Evolutionary conservation across 2,113 vertebrate genomes (phyloP).

Genomic region (Rafetus swinhoei): DNA sequence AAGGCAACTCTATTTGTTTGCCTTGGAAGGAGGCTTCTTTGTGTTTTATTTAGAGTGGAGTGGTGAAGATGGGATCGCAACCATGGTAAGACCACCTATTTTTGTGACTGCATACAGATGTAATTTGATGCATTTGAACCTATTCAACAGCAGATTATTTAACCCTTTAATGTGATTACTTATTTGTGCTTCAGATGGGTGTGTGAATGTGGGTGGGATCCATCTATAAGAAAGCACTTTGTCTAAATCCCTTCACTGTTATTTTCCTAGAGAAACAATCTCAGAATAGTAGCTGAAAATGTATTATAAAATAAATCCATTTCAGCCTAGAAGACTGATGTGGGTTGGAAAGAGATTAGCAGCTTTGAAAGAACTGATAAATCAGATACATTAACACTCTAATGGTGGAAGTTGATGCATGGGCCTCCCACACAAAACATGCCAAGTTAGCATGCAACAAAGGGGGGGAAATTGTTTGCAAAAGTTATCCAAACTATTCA

Average conservation of each 20-base stretch:
- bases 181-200: background rate
- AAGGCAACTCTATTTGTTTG: background rate
- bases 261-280: background rate
- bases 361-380: constrained; percentile 22
- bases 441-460: background rate
- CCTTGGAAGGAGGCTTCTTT: background rate
- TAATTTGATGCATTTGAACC: background rate
- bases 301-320: constrained; percentile 3
- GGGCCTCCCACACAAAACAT: constrained; percentile 43
- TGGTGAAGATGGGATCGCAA: fast-evolving
- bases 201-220: background rate
- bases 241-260: background rate
- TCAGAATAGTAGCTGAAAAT: background rate
- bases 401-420: constrained; percentile 35
- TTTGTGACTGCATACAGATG: background rate
- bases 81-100: background rate
- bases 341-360: constrained; percentile 44
- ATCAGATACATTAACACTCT: constrained; percentile 23
- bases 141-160: background rate
- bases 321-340: constrained; percentile 7
- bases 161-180: background rate
- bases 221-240: background rate
- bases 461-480: background rate
- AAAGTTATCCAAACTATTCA: constrained; percentile 22
- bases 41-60: background rate